Evolutionary conservation across 1,140 invertebrate genomes (phyloP), one percentile per base, ranked within the genome.

Genomic region (Grapholita molesta): DNA sequence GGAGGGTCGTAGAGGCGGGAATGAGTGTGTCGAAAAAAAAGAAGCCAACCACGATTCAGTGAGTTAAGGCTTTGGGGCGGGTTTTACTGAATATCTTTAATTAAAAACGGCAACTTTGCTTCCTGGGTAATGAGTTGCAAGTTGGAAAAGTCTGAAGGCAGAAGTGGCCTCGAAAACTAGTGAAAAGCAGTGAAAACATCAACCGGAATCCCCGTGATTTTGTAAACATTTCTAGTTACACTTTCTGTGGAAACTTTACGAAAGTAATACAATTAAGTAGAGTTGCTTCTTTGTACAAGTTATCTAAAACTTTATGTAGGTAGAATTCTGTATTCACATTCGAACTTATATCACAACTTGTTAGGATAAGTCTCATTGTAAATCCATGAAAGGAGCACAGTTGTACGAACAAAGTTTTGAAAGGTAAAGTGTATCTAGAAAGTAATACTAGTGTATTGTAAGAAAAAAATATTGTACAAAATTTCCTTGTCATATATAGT

Each of bases 11-110:
- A 88, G 87, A 89, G 88, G 88, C 88, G 88, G 88, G 88, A 90
- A 90, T 90, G 88, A 89, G 82, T 87, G 78, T 82, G 83, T 82
- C 76, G 82, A 88, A 90, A 90, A 91, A 90, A 90, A 91, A 90
- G 89, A 91, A 91, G 80, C 88, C 88, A 91, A 91, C 88, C 88
- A 84, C 86, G 87, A 88, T 84, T 89, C 88, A 85, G 75, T 88
- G 85, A 89, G 82, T 86, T 85, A 88, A 88, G 84, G 86, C 80
- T 88, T 83, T 81, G 79, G 88, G 87, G 88, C 87, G 88, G 85
- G 88, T 84, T 84, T 85, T 75, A 79, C 77, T 74, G 80, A 88
- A 84, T 86, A 89, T 89, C 86, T 90, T 88, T 90, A 90, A 90
- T 90, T 90, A 90, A 90, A n/a, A 90, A 84, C 81, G 74, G 78